Evolutionary conservation across 2,113 vertebrate species (phyloP).

Genomic region (Synodontis membranacea): DNA sequence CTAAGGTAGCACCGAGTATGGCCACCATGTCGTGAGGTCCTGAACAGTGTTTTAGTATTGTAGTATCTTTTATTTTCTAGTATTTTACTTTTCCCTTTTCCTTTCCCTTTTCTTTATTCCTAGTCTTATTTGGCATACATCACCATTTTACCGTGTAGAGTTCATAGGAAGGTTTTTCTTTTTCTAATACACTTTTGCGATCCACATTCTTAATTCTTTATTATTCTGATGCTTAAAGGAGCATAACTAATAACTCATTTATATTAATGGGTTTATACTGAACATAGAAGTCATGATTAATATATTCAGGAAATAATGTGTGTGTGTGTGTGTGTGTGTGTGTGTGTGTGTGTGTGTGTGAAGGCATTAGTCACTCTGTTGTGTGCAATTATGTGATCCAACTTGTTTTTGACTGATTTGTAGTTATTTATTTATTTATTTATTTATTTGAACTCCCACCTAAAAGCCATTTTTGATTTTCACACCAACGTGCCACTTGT

Average conservation of each 20-base stretch:
- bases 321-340: too few relatives aligned
- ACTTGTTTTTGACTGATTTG: neutral
- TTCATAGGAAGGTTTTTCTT: neutral
- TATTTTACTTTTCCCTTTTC: neutral
- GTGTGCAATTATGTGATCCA: neutral
- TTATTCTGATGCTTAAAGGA: neutral
- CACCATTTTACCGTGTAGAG: neutral
- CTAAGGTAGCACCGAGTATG: neutral
- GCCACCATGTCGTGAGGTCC: neutral
- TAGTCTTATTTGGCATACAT: neutral
- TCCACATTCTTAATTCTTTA: neutral
- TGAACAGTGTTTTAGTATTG: neutral
- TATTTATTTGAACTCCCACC: too few relatives aligned
- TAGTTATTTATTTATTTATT: neutral
- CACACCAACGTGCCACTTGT: conserved; percentile 24
- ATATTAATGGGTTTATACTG: neutral
- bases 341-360: neutral
- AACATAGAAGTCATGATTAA: neutral
- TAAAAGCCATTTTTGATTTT: neutral
- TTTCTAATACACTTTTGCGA: neutral
- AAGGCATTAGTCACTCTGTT: neutral
- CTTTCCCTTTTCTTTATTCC: neutral
- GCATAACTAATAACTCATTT: neutral
- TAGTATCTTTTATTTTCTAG: neutral
- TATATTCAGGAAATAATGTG: neutral